Base-by-base conservation (phyloP, 2,888 invertebrate genomes). In the Strigamia crassipes region DNA sequence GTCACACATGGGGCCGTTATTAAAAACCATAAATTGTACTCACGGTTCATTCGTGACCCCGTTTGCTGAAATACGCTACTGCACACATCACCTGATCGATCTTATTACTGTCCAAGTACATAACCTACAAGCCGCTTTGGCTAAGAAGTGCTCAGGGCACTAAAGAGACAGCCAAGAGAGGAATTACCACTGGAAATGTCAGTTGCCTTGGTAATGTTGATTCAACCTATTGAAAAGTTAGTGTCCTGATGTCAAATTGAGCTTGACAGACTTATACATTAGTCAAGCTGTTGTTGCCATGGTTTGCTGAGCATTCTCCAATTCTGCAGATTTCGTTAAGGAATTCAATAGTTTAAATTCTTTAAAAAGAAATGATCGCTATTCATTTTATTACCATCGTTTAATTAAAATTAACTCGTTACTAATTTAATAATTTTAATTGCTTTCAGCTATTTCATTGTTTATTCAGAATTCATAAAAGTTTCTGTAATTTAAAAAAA, bases 91-190 rank as follows among this genome's bases (percentile, higher is more conserved):
- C 73, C 73, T 73, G 73, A 73, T 73, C 73, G 73, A 73, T 73
- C 73, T 73, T 73, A 73, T 73, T 73, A 73, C 73, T 73, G 73
- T 73, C 73, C 73, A 73, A 73, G 73, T 73, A 73, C 73, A 73
- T 73, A 73, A 73, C 73, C 13, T 73, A n/a, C 73, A 73, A 73
- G 73, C 73, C 9, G 73, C 73, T 73, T 73, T 73, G 13, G 31
- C 27, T 73, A 73, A 73, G 73, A 73, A 31, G 73, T 73, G 73
- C 73, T 73, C 73, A 73, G n/a, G 73, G 73, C 56, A 21, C 56
- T 56, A 1, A 9, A 27, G 73, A 73, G 73, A 73, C 73, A 73
- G 73, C 27, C 73, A 31, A 31, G 73, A 73, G 73, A 73, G 31
- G 73, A 73, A 73, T 73, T 73, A 73, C 73, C 73, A 73, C 73